These are phyloP conservation scores for Solea senegalensis DNA, from an alignment of 2,113 vertebrate genomes.

Conservation along the genomic window DNA sequence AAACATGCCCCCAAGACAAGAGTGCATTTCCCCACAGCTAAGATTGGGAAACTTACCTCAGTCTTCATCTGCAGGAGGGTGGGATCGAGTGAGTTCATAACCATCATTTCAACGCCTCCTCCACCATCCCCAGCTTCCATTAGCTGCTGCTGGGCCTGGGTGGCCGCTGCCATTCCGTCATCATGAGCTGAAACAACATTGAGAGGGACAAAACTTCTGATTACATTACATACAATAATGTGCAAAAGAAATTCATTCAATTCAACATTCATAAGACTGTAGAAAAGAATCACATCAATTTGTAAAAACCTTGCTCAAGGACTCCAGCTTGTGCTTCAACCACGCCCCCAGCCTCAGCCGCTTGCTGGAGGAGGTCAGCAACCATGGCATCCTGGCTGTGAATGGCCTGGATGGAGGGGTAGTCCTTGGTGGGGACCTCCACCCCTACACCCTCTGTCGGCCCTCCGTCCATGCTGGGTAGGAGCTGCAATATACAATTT, in stretches of 20 bases:
- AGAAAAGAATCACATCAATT: neutral
- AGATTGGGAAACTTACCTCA: constrained; percentile 71
- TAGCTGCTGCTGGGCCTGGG: constrained; percentile 72
- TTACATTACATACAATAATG: neutral
- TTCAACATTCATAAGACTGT: neutral
- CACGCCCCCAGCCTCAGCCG: constrained; percentile 73
- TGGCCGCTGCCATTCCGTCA: constrained; percentile 44
- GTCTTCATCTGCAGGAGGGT: constrained; percentile 97
- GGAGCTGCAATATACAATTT: constrained; percentile 43
- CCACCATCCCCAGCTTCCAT: constrained; percentile 83
- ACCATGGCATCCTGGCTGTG: constrained; percentile 86
- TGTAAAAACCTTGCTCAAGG: constrained; percentile 58
- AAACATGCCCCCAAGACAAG: too few relatives aligned
- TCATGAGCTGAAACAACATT: constrained; percentile 47
- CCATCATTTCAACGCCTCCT: constrained; percentile 93
- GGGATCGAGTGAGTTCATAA: constrained; percentile 94
- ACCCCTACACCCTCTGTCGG: constrained; percentile 87
- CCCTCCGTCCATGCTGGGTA: constrained; percentile 89
- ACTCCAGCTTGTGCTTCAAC: constrained; percentile 58
- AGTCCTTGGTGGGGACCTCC: constrained; percentile 93
- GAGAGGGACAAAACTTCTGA: neutral
- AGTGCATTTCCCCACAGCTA: too few relatives aligned
- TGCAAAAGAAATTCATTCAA: neutral
- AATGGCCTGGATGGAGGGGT: constrained; percentile 88
- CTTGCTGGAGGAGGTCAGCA: constrained; percentile 88